Base-by-base conservation (phyloP, 1,140 invertebrate genomes). In the Pissodes strobi region DNA sequence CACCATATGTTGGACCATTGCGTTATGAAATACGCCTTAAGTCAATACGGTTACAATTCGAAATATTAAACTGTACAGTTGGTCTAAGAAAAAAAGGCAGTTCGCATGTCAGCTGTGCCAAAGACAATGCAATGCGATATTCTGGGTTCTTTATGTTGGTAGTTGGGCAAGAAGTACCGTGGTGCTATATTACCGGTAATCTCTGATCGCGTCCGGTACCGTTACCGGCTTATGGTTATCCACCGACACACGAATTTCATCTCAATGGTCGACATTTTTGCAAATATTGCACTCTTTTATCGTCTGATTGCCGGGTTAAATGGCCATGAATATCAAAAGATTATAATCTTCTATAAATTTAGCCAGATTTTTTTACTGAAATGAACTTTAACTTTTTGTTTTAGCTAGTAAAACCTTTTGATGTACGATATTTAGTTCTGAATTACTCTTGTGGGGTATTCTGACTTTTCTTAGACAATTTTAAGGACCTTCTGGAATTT, bases 161-260 rank as follows among this genome's bases (percentile, higher is more conserved):
- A 56, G 34, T 56, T 56, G 34, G 34, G 38, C 38, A 22, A 56
- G 52, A 39, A 41, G 21, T 56, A 56, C 34, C 19, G 52, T 41
- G 52, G 52, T 56, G 52, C 52, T 56, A 56, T 56, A 56, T 56
- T 41, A 56, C 52, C 38, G 38, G 52, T 41, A 56, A 56, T 56
- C 52, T 56, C 27, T 22, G 52, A 56, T 56, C 52, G 52, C 52
- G 38, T 6, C 37, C 8, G 52, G 38, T 56, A 22, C 52, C 52
- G 52, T 56, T 56, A 56, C 15, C 6, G 23, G 34, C 23, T 41
- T 56, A 41, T 56, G 38, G 52, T 56, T 56, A 15, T 52, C 52
- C 52, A 56, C 52, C 52, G 52, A 56, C 52, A 56, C 52, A 56
- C 52, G 22, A 56, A 56, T 56, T 39, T 56, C 39, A 56, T 52